Evolutionary conservation across 2,888 invertebrate genomes (phyloP).

Genomic region (Scaptomyza caliginosa): DNA sequence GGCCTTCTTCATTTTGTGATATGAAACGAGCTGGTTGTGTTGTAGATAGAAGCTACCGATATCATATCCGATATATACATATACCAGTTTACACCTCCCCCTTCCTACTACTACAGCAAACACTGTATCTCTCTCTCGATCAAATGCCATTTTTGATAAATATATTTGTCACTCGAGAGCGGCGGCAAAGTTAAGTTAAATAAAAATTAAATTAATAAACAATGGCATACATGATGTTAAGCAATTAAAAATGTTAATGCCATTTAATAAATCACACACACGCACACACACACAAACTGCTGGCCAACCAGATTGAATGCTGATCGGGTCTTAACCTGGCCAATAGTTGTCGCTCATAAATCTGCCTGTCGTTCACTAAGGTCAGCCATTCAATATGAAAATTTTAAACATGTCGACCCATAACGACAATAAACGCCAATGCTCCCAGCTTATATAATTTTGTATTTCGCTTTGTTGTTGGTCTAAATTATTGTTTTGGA

Average conservation of each 20-base stretch:
- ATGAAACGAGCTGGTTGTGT: constrained; percentile 56
- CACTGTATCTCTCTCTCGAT: constrained; percentile 12
- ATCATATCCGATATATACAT: constrained; percentile 42
- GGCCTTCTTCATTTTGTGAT: constrained; percentile 44
- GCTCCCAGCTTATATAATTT: constrained; percentile 48
- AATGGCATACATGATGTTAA: constrained; percentile 81
- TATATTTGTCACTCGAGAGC: constrained; percentile 72
- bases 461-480: constrained; percentile 25
- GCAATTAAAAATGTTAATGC: constrained; percentile 83
- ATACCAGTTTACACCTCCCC: constrained; percentile 50
- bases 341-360: constrained; percentile 79
- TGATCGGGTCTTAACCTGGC: constrained; percentile 49
- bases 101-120: too few species aligned
- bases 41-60: constrained; percentile 51
- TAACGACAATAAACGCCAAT: constrained; percentile 59
- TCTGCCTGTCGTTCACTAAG: constrained; percentile 61
- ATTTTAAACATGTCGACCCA: constrained; percentile 58
- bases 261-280: constrained; percentile 78
- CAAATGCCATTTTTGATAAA: constrained; percentile 75
- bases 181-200: constrained; percentile 54
- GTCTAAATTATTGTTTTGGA: constrained; percentile 60
- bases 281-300: constrained; percentile 25
- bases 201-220: constrained; percentile 82
- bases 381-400: constrained; percentile 51
- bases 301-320: constrained; percentile 69